phyloP scores from a whole-genome alignment of 2,888 invertebrate genomes.

The Hetaerina titia region DNA sequence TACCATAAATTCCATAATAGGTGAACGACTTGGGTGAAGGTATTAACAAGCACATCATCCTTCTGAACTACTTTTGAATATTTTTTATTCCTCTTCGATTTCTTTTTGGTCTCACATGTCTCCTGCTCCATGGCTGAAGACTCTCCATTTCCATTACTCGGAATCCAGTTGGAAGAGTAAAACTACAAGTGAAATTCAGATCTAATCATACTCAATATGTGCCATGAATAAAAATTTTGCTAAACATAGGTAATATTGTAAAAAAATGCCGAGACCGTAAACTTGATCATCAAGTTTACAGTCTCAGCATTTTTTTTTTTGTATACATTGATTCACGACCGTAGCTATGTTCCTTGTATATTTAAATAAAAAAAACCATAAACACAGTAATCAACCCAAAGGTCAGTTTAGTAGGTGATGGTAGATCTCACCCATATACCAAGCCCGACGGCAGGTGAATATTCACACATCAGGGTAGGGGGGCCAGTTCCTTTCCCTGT shows the following conservation, averaged over 20 bases:
- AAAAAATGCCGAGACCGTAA: no score
- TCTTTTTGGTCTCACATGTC: slow-evolving; percentile 75
- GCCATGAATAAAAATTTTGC: background rate
- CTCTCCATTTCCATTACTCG: background rate
- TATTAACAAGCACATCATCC: slow-evolving; percentile 82
- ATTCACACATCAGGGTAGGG: no score
- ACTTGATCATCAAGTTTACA: no score
- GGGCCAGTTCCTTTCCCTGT: no score
- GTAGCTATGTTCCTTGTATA: no score
- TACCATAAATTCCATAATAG: slow-evolving; percentile 85
- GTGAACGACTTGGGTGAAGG: slow-evolving; percentile 84
- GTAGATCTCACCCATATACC: no score
- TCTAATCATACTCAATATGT: background rate
- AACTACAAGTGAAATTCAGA: slow-evolving; percentile 6
- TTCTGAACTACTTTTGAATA: slow-evolving; percentile 74
- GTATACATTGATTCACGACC: no score
- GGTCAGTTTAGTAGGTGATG: no score
- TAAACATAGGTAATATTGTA: background rate
- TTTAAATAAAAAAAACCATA: no score
- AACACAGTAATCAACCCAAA: no score
- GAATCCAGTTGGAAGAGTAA: slow-evolving; percentile 48
- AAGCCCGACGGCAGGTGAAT: no score
- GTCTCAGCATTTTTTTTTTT: no score
- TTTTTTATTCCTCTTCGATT: slow-evolving; percentile 79
- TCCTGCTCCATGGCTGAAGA: slow-evolving; percentile 13